Percentiles rank a stretch among this genome's conserved stretches.
Evolutionary conservation across 2,888 invertebrate genomes (phyloP).

Genomic region (Netelia fuscicornis): DNA sequence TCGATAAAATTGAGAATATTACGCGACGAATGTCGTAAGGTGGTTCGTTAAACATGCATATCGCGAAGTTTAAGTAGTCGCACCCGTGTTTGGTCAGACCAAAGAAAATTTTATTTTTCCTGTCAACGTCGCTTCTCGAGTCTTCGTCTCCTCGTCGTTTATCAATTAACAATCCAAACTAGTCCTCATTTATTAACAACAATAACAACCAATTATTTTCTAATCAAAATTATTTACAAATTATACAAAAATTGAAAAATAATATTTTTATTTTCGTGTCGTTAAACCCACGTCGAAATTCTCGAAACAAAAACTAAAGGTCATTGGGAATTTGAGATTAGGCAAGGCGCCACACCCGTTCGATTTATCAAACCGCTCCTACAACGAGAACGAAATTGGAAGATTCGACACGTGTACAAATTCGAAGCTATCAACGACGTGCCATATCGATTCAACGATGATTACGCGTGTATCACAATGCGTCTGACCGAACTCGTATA

Average conservation of each 20-base stretch:
- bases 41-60: background rate
- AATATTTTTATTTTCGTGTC: background rate
- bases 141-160: background rate
- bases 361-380: background rate
- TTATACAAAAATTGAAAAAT: background rate
- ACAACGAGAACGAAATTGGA: background rate
- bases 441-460: conserved; percentile 49
- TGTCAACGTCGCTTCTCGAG: background rate
- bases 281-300: background rate
- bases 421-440: conserved; percentile 25
- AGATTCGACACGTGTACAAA: conserved; percentile 16
- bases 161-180: no score
- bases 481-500: conserved; percentile 44
- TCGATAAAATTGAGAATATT: background rate
- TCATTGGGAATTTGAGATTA: background rate
- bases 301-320: background rate
- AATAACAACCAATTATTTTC: background rate
- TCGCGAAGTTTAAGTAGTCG: background rate
- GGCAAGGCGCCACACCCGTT: background rate
- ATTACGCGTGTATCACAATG: conserved; percentile 59
- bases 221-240: background rate
- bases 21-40: background rate
- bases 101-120: background rate
- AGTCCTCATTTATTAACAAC: no score
- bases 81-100: background rate